Evolutionary conservation across 2,888 invertebrate species (phyloP), one percentile per base, ranked within the genome.

Genomic region (Brachyopa scutellaris): DNA sequence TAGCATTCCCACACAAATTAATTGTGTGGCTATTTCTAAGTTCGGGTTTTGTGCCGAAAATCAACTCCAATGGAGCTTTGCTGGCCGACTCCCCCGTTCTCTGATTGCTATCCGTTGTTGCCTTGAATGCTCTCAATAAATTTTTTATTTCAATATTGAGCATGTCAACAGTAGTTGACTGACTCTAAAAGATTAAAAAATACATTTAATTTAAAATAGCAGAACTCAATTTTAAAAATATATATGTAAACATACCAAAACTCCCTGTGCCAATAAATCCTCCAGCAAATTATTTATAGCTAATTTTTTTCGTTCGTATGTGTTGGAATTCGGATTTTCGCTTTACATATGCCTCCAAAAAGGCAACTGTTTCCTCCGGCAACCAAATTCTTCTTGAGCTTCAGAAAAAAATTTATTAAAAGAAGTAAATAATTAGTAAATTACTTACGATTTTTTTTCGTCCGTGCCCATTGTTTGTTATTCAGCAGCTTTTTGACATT

Each of bases 391-490:
- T 26, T 36, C 11, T 36, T 36, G 13, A 11, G 36, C 36, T 36
- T 36, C 36, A 36, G 11, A 36, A 2, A 2, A 36, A 13, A 11
- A 5, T 36, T 36, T 2, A 36, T 36, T 36, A 1, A 36, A 36
- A 36, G 33, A 1, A 33, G 33, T 36, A 1, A 36, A 13, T 36
- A 36, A n/a, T 13, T 36, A 36, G 3, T 36, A 36, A 36, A 26
- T 5, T 26, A 26, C 26, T 33, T 33, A 33, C 33, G 33, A 33
- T n/a, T 33, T 33, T 33, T 33, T 33, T 87, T 17, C 85, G 74
- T 3, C 86, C 64, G 1, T 85, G 38, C 0, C 73, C 57, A 31
- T 87, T 87, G 2, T 87, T 51, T n/a, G n/a, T n/a, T n/a, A n/a
- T n/a, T n/a, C n/a, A n/a, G n/a, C n/a, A n/a, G n/a, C n/a, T n/a